Evolutionary conservation across 2,797 vertebrate species (phyloP).

Genomic region (Margarornis squamiger): DNA sequence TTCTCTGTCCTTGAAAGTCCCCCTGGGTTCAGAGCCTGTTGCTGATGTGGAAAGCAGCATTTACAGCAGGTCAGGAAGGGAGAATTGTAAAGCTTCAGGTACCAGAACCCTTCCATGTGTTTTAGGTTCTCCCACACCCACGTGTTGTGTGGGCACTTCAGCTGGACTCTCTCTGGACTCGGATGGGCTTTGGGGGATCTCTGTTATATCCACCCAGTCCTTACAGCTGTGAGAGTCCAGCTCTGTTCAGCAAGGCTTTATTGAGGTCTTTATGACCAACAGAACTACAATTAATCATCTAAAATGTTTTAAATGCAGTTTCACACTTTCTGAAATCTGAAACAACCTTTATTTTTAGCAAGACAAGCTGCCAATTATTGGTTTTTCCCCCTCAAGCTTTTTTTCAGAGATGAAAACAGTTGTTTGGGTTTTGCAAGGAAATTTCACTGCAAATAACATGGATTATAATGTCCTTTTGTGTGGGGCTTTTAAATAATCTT

Average conservation of each 20-base stretch:
- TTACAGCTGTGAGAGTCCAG: background rate
- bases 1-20: background rate
- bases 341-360: background rate
- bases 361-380: background rate
- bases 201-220: background rate
- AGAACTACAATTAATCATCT: background rate
- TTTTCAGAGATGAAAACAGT: background rate
- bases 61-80: background rate
- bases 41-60: background rate
- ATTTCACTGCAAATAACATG: background rate
- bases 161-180: background rate
- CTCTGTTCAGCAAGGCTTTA: background rate
- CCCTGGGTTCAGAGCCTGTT: rapidly evolving
- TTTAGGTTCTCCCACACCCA: background rate
- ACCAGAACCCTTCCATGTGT: background rate
- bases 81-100: background rate
- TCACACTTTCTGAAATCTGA: background rate
- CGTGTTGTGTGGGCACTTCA: rapidly evolving
- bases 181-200: no score
- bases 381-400: background rate
- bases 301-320: background rate
- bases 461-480: background rate
- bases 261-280: background rate
- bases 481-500: background rate
- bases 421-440: background rate